A percentile compares a stretch with the other conserved stretches of the same genome.
These are phyloP conservation scores for Circaetus cinerascens DNA, from an alignment of 2,113 vertebrate genomes.

Conservation along the genomic window DNA sequence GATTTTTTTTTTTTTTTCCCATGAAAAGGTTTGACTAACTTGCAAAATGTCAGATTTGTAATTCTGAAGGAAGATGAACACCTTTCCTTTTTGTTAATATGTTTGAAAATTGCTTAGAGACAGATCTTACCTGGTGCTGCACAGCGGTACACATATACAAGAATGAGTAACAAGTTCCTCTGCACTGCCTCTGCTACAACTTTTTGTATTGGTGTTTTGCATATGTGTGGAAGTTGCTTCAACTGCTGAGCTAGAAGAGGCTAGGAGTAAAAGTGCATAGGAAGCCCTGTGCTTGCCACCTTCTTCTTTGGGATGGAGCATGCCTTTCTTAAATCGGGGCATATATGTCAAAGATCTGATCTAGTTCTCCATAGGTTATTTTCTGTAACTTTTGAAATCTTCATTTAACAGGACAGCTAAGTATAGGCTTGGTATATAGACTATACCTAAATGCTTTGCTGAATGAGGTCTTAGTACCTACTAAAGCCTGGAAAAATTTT, in stretches of 20 bases:
- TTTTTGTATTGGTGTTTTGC: accelerated
- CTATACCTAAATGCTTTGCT: not conserved
- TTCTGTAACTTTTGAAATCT: not conserved
- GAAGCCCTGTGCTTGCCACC: not conserved
- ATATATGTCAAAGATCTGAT: not conserved
- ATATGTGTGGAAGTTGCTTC: not conserved
- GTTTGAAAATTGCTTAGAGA: not conserved
- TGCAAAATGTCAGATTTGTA: not conserved
- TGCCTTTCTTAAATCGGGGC: not conserved
- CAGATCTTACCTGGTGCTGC: not conserved
- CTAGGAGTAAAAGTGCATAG: not conserved
- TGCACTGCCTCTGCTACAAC: not conserved
- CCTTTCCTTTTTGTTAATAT: not conserved
- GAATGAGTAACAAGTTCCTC: not conserved
- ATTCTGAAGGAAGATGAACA: not conserved
- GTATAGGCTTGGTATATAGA: not conserved
- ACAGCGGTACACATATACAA: accelerated
- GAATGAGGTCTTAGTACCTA: not conserved
- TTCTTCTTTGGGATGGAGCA: not conserved
- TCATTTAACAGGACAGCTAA: not conserved
- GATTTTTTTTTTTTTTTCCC: not conserved
- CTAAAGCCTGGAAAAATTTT: not conserved
- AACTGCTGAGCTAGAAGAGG: not conserved
- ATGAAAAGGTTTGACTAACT: not conserved
- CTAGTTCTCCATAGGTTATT: not conserved